Evolutionary conservation across 1,140 invertebrate genomes (phyloP), one percentile per base, ranked within the genome.

Genomic region (Popillia japonica): DNA sequence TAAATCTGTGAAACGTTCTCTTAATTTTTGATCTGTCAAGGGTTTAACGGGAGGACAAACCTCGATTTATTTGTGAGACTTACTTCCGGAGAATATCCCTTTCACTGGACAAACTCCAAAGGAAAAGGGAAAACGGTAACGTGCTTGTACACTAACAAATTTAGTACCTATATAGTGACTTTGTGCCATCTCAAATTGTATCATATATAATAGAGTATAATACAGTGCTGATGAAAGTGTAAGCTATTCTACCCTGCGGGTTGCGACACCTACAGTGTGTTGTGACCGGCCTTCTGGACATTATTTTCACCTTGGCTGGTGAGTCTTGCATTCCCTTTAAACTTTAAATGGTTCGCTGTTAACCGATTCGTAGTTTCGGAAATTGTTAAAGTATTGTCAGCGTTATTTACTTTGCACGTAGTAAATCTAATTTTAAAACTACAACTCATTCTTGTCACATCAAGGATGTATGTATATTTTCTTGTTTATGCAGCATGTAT

Each of bases 281-380:
- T 68, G 61, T 68, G 61, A 34, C 61, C 20, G 61, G 61, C 22
- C 27, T 34, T 7, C 61, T 34, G 61, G 61, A 68, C 61, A 27
- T 11, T 68, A 22, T 34, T 68, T 68, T 68, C 61, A 68, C 61
- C 61, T 68, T 34, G 61, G 61, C 61, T 68, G 61, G 61, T 68
- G 61, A 68, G 61, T 68, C 14, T 44, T 34, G 11, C 17, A 14
- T 55, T 55, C 48, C 48, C 48, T 55, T 55, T 55, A 55, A 55
- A 55, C 17, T 55, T 55, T 55, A 55, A 55, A n/a, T 17, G 14
- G 14, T n/a, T 14, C 17, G 6, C 11, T n/a, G n/a, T 55, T 55
- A 55, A 17, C 42, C 42, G 0, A 44, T 44, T 44, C 9, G 14
- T 44, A 44, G 8, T 44, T 44, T 34, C 27, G 27, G 27, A 1